Evolutionary conservation across 2,888 invertebrate species (phyloP), one percentile per base, ranked within the genome.

Genomic region (Pediacus dermestoides): DNA sequence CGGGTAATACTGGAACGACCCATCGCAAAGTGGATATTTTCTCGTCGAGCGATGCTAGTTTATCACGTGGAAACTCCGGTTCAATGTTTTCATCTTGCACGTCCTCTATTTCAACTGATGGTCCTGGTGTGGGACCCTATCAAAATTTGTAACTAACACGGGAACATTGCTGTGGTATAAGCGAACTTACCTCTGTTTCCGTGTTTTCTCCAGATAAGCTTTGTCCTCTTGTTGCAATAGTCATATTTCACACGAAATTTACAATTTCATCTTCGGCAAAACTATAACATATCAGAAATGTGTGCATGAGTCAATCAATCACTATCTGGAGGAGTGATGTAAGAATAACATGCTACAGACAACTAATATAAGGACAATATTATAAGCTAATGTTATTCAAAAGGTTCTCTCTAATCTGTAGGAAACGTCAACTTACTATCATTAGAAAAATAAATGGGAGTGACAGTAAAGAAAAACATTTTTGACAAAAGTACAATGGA

Each of bases 1-100:
- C 93, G 7, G 96, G 94, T 61, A 96, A 73, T 34, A 96, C 96
- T 18, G 96, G 96, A 34, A 96, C 95, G 46, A 96, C 92, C 96
- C 96, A 96, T 60, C 95, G 79, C 41, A 93, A 86, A 73, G 88
- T 86, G 58, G 92, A 92, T 66, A 96, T 93, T 79, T 95, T 95
- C 68, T 94, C 94, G 73, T 95, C 94, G 58, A 96, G 75, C 57
- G 86, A 82, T 53, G 84, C 82, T 66, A 96, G 74, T 70, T 93
- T 91, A 32, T 82, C 81, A 62, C 85, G 78, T 46, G 95, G 95
- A 77, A 95, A 96, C 50, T 80, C 79, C 9, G 79, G 79, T 56
- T 79, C 79, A n/a, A 58, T 53, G 32, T 64, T 65, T 40, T 74
- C 72, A 37, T 61, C 57, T 10, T 36, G 44, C 48, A 42, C 55